A percentile compares a stretch with the other conserved stretches of the same genome.
phyloP scores from a whole-genome alignment of 2,797 vertebrate genomes.

The Perodicticus potto region DNA sequence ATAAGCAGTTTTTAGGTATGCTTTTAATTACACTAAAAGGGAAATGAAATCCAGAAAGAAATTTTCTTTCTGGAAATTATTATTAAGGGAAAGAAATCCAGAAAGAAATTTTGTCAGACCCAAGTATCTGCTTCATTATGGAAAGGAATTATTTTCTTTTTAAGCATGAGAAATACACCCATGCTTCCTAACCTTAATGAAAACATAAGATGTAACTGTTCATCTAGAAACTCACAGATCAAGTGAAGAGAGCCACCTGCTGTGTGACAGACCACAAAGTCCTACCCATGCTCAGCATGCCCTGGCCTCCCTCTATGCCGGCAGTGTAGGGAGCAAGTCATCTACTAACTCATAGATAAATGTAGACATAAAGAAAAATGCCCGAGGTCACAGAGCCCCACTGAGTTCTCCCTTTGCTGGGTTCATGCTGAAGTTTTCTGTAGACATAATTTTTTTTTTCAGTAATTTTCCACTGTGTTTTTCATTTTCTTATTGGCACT shows the following conservation, averaged over 20 bases:
- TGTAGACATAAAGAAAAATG: background rate
- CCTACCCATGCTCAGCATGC: background rate
- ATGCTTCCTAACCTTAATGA: background rate
- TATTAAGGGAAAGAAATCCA: background rate
- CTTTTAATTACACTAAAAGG: background rate
- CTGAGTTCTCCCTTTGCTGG: background rate
- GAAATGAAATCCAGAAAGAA: background rate
- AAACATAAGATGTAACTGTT: background rate
- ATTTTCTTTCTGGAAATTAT: no score
- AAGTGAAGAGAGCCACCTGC: background rate
- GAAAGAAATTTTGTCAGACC: background rate
- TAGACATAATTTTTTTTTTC: background rate
- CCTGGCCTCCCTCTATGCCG: background rate
- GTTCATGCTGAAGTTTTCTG: background rate
- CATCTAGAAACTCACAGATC: background rate
- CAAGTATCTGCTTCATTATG: background rate
- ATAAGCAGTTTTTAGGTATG: background rate
- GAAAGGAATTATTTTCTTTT: background rate
- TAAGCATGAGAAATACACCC: fast-evolving
- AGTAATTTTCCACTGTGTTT: background rate
- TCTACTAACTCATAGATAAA: background rate
- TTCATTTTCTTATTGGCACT: background rate
- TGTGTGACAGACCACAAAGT: background rate
- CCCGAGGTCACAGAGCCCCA: background rate
- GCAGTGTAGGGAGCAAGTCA: background rate